Conservation (phyloP, 37 sponge, comb jelly and placozoan species). For the Geodia barretti region DNA sequence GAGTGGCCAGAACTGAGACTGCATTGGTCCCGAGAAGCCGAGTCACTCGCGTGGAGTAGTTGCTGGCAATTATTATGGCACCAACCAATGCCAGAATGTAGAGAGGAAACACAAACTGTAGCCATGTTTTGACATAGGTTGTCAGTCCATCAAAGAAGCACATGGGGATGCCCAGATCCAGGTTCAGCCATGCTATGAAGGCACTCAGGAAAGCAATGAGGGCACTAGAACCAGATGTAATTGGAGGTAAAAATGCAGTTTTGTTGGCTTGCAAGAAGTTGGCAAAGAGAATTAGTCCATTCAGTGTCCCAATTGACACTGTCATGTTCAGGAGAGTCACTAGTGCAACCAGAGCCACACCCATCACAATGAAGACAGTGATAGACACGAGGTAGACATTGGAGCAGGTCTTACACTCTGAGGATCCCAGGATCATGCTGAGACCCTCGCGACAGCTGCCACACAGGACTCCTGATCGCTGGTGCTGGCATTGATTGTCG, state of each 20-base stretch:
- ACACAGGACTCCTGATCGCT: slow-evolving; percentile 2
- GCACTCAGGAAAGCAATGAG: neutral
- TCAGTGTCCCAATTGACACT: slow-evolving; percentile 3
- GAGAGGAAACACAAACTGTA: slow-evolving; percentile 16
- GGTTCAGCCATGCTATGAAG: slow-evolving; percentile 19
- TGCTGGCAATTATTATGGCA: neutral
- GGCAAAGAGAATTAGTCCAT: slow-evolving; percentile 18
- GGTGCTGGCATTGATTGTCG: neutral
- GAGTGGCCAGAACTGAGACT: slow-evolving; percentile 17
- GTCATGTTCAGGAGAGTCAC: neutral
- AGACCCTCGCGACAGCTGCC: neutral
- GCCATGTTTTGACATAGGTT: slow-evolving; percentile 8
- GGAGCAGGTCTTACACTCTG: neutral
- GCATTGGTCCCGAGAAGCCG: slow-evolving; percentile 3
- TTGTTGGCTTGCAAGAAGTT: neutral
- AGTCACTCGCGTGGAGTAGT: neutral
- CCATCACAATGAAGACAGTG: neutral
- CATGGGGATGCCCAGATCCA: neutral
- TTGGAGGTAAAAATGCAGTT: neutral
- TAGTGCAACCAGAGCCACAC: neutral
- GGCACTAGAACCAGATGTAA: too few relatives aligned
- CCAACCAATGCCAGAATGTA: neutral
- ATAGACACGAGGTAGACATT: neutral
- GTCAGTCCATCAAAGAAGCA: slow-evolving; percentile 3
- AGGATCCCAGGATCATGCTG: neutral